These are phyloP conservation scores for Megaceryle torquata DNA, from an alignment of 2,113 vertebrate genomes.

Conservation along the genomic window DNA sequence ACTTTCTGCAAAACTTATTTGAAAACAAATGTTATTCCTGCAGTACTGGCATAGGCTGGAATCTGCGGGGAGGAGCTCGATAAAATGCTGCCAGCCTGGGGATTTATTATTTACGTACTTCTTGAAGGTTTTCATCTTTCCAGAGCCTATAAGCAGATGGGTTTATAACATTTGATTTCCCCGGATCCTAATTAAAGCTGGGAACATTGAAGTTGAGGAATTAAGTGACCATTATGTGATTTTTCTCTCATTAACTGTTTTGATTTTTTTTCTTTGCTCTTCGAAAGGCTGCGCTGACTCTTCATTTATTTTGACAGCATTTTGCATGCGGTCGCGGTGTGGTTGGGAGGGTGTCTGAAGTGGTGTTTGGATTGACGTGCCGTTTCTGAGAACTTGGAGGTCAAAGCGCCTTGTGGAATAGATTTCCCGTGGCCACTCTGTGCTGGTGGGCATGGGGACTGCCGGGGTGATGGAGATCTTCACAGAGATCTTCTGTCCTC, in stretches of 20 bases:
- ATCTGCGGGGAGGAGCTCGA: neutral
- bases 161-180: conserved; percentile 16
- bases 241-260: neutral
- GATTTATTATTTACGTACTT: neutral
- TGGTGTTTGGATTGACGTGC: accelerated
- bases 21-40: neutral
- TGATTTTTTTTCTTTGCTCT: neutral
- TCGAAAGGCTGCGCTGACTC: neutral
- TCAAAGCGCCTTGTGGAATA: accelerated
- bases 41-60: neutral
- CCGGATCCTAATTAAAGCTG: conserved; percentile 23
- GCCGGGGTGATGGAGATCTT: accelerated
- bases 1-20: neutral
- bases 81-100: conserved; percentile 2
- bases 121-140: conserved; percentile 32
- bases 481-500: neutral
- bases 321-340: neutral
- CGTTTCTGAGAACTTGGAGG: accelerated
- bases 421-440: accelerated
- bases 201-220: neutral
- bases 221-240: conserved; percentile 38
- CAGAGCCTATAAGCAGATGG: neutral
- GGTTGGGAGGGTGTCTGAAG: neutral
- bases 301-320: neutral
- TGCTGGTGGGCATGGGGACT: accelerated